Percentiles rank a stretch among this genome's conserved stretches.
Conservation (phyloP, 2,888 invertebrate species). For the Margaritifera margaritifera region DNA sequence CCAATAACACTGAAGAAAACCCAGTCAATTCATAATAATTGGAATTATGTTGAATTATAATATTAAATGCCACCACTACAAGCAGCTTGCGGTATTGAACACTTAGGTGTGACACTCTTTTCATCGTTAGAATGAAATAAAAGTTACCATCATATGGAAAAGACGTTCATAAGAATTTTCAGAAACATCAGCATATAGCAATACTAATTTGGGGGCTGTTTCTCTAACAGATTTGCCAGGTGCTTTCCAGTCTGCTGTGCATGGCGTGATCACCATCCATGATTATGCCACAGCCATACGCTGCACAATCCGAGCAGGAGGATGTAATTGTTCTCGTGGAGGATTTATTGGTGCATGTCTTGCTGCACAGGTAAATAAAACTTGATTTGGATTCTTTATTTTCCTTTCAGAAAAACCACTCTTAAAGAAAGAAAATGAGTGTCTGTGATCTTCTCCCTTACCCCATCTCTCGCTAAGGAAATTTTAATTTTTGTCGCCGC, state of each 20-base stretch:
- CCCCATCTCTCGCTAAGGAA: too few relatives aligned
- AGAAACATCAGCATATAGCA: too few relatives aligned
- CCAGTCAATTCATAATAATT: too few relatives aligned
- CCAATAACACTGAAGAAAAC: too few relatives aligned
- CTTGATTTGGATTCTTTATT: background rate
- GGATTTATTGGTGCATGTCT: conserved; percentile 64
- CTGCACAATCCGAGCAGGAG: conserved; percentile 58
- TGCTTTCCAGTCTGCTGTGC: conserved; percentile 61
- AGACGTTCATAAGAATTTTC: too few relatives aligned
- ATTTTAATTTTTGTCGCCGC: too few relatives aligned
- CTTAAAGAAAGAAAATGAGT: background rate
- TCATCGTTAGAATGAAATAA: too few relatives aligned
- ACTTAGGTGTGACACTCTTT: too few relatives aligned
- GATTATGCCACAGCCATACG: conserved; percentile 52
- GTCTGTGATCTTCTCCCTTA: background rate
- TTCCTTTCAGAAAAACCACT: background rate
- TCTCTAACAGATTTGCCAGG: conserved; percentile 56
- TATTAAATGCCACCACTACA: too few relatives aligned
- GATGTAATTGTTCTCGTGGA: conserved; percentile 61
- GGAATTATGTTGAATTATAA: too few relatives aligned
- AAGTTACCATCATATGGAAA: too few relatives aligned
- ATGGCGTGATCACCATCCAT: conserved; percentile 50
- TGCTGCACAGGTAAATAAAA: conserved; percentile 57
- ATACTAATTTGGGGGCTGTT: background rate
- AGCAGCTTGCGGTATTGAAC: too few relatives aligned